A percentile compares a stretch with the other conserved stretches of the same genome.
These are phyloP conservation scores for Shinisaurus crocodilurus DNA, from an alignment of 2,113 vertebrate genomes.

Conservation along the genomic window DNA sequence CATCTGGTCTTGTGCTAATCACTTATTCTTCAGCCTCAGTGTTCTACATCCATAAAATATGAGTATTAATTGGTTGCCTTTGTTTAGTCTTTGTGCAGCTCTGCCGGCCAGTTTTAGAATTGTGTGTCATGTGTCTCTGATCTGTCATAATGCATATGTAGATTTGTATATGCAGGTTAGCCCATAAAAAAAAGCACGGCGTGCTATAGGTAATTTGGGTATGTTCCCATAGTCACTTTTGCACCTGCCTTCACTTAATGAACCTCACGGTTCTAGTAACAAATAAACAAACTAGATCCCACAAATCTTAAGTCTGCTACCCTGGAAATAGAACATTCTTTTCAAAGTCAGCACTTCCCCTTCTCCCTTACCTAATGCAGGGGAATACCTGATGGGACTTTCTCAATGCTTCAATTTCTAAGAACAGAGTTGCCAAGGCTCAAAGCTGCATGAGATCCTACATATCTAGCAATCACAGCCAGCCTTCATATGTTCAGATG, in stretches of 20 bases:
- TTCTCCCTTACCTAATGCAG: not conserved
- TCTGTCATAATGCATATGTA: not conserved
- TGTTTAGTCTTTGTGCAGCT: not conserved
- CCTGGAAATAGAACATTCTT: not conserved
- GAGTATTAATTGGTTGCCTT: not conserved
- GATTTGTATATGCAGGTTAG: not conserved
- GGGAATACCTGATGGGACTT: not conserved
- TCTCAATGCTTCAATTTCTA: not conserved
- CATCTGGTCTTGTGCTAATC: not conserved
- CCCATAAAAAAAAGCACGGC: not conserved
- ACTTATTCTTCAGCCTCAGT: not conserved
- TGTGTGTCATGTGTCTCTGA: not conserved
- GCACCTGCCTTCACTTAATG: not conserved
- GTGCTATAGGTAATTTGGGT: not conserved
- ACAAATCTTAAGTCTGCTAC: not conserved
- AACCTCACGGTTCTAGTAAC: not conserved
- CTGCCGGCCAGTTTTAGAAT: not conserved
- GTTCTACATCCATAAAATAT: not conserved
- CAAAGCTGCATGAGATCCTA: not conserved
- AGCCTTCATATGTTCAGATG: not conserved
- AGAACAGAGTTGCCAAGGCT: accelerated
- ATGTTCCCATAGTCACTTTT: not conserved
- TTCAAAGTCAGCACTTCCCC: not conserved
- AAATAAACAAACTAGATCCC: not conserved
- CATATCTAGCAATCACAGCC: not conserved